Evolutionary conservation across 2,797 vertebrate genomes (phyloP).

Genomic region (Dryobates pubescens): DNA sequence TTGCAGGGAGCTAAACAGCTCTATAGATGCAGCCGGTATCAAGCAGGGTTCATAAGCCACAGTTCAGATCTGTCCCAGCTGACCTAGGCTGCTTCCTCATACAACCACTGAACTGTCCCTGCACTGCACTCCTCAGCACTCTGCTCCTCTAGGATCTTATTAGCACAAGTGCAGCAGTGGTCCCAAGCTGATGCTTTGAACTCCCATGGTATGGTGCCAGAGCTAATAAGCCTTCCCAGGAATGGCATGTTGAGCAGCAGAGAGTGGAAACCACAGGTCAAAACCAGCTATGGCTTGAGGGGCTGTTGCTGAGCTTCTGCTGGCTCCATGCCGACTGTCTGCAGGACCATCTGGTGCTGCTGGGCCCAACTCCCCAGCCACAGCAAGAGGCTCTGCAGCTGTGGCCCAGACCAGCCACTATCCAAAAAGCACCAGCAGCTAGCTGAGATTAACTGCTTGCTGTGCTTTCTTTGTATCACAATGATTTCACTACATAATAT

Average conservation of each 20-base stretch:
- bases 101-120: accelerated
- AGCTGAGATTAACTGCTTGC: neutral
- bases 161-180: accelerated
- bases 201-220: accelerated
- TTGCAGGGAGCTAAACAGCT: neutral
- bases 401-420: accelerated
- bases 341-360: conserved; percentile 15
- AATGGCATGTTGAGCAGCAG: accelerated
- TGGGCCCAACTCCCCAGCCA: neutral
- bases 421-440: neutral
- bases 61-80: neutral
- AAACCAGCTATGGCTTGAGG: neutral
- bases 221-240: neutral
- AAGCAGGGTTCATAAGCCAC: neutral
- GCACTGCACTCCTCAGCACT: accelerated
- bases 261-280: neutral
- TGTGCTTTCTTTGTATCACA: accelerated
- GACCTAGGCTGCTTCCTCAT: accelerated
- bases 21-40: neutral
- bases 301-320: neutral
- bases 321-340: neutral
- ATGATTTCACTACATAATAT: accelerated
- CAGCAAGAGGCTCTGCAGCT: neutral
- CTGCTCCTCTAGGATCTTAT: accelerated
- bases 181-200: accelerated